Evolutionary conservation across 2,888 invertebrate species (phyloP).

Genomic region (Nasonovia ribisnigri): DNA sequence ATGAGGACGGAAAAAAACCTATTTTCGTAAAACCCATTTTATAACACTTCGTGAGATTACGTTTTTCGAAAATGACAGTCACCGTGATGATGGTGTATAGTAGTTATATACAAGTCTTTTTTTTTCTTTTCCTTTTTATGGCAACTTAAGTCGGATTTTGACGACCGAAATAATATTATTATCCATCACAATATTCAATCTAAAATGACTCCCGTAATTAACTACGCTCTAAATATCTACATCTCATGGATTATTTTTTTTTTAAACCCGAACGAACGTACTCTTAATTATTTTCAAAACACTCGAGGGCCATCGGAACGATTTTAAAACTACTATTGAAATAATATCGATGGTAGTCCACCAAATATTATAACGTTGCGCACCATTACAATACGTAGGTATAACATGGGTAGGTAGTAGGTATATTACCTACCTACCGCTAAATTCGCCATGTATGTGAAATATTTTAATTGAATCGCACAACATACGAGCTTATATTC

Average conservation of each 20-base stretch:
- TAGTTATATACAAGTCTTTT: neutral
- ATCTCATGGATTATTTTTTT: neutral
- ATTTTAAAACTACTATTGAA: neutral
- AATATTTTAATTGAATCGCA: neutral
- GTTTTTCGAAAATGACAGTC: slow-evolving; percentile 34
- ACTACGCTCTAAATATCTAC: slow-evolving; percentile 23
- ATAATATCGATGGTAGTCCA: neutral
- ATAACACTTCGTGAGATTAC: slow-evolving; percentile 30
- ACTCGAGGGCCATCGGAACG: neutral
- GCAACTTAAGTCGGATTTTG: slow-evolving; percentile 14
- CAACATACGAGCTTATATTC: neutral
- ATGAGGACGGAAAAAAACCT: neutral
- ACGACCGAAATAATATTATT: slow-evolving; percentile 8
- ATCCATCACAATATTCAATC: slow-evolving; percentile 11
- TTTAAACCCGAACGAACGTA: neutral
- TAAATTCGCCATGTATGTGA: neutral
- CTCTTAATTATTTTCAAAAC: neutral
- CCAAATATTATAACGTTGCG: neutral
- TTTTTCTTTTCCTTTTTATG: neutral
- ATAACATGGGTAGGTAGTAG: neutral
- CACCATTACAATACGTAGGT: neutral
- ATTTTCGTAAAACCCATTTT: slow-evolving; percentile 24
- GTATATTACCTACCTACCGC: too few species aligned
- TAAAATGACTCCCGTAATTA: neutral
- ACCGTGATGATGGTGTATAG: slow-evolving; percentile 32